These are phyloP conservation scores for Entomobrya multifasciata DNA, from an alignment of 2,888 invertebrate species.

Conservation along the genomic window DNA sequence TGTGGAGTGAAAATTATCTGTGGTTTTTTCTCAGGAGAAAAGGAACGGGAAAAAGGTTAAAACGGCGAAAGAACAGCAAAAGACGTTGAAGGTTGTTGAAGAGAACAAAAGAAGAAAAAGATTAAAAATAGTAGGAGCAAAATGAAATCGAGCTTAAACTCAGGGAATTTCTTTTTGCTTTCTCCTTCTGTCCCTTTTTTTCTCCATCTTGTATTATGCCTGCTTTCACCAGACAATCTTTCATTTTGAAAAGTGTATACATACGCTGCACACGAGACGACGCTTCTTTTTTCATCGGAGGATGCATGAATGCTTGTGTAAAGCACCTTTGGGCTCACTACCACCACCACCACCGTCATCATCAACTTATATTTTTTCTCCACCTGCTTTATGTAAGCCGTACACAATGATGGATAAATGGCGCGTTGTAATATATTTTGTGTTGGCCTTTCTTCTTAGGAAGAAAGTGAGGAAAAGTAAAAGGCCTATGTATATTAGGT, in stretches of 20 bases:
- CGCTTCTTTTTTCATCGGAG: background rate
- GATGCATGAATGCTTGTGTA: background rate
- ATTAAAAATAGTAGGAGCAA: slow-evolving; percentile 60
- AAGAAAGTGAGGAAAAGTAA: background rate
- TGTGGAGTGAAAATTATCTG: slow-evolving; percentile 65
- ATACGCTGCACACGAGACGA: too few species aligned
- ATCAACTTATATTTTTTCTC: slow-evolving; percentile 40
- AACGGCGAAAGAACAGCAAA: background rate
- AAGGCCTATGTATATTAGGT: background rate
- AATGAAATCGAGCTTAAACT: slow-evolving; percentile 69
- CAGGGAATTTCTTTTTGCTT: slow-evolving; percentile 24
- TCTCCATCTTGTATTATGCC: background rate
- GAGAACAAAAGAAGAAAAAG: slow-evolving; percentile 42
- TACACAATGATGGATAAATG: slow-evolving; percentile 55
- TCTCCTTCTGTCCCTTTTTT: background rate
- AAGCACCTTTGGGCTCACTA: too few species aligned
- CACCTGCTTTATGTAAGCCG: slow-evolving; percentile 40
- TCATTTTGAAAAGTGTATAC: slow-evolving; percentile 17
- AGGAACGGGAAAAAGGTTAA: slow-evolving; percentile 28
- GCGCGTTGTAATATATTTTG: slow-evolving; percentile 29
- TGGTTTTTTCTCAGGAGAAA: slow-evolving; percentile 43
- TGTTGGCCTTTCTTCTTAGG: background rate
- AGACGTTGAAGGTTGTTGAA: background rate
- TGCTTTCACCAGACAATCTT: slow-evolving; percentile 15
- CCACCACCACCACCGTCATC: background rate